Evolutionary conservation across 1,140 invertebrate genomes (phyloP).

Genomic region (Ceratitis capitata): DNA sequence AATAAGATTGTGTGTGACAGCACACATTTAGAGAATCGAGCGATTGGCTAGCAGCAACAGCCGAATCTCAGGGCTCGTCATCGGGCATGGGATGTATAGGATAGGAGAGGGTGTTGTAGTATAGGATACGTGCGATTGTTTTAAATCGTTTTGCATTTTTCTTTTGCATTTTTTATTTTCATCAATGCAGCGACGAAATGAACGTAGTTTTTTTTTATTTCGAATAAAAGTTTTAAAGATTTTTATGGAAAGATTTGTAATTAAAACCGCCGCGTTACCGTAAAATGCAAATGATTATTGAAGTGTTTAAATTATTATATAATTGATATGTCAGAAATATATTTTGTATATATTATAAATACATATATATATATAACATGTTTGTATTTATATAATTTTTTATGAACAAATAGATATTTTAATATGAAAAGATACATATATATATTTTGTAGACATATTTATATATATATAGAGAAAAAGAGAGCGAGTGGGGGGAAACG

Average conservation of each 20-base stretch:
- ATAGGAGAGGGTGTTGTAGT: constrained; percentile 65
- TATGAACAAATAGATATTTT: neutral
- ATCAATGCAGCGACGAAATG: neutral
- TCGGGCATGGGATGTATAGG: constrained; percentile 61
- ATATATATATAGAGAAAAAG: constrained; percentile 8
- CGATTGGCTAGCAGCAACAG: constrained; percentile 1
- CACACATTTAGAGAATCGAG: constrained; percentile 14
- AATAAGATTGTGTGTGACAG: neutral
- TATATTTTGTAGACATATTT: neutral
- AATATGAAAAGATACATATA: neutral
- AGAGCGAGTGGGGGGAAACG: neutral
- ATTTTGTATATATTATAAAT: too few species aligned
- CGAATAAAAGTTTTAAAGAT: neutral
- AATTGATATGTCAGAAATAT: neutral
- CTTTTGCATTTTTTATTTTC: constrained; percentile 54
- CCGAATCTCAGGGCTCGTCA: constrained; percentile 26
- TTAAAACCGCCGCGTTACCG: constrained; percentile 50
- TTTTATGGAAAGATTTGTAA: constrained; percentile 36
- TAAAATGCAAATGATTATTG: constrained; percentile 59
- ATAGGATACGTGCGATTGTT: constrained; percentile 65
- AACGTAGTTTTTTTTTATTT: neutral
- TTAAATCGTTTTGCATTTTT: constrained; percentile 65
- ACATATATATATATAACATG: too few species aligned
- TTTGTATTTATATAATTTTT: constrained; percentile 1
- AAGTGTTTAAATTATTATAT: neutral